These are phyloP conservation scores for Hoplias malabaricus DNA, from an alignment of 2,113 vertebrate species.

Conservation along the genomic window DNA sequence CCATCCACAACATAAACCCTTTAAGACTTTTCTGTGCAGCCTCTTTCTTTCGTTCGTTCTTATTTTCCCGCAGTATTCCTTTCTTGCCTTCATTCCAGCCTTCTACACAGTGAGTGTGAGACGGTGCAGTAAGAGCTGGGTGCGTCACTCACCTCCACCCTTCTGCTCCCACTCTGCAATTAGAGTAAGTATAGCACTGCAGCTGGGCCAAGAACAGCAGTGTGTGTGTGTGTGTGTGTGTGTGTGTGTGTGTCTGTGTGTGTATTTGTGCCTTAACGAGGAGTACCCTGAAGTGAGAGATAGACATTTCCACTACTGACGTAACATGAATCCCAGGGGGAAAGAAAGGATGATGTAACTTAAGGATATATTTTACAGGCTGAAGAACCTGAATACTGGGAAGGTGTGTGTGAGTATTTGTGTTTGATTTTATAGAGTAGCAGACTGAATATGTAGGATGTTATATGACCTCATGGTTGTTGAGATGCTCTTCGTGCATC, in stretches of 20 bases:
- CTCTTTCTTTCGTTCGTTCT: neutral
- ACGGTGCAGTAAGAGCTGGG: slow-evolving; percentile 26
- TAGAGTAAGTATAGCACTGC: slow-evolving; percentile 45
- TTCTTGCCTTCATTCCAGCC: slow-evolving; percentile 13
- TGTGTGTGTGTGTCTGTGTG: slow-evolving; percentile 12
- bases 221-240: slow-evolving; percentile 29
- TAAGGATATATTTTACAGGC: neutral
- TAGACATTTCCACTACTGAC: neutral
- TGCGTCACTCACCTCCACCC: slow-evolving; percentile 39
- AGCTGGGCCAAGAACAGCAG: slow-evolving; percentile 7
- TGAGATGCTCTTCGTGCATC: neutral
- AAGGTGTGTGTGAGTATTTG: neutral
- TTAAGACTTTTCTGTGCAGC: slow-evolving; percentile 26
- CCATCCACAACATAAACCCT: slow-evolving; percentile 20
- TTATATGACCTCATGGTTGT: neutral
- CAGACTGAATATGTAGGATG: neutral
- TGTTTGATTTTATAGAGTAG: neutral
- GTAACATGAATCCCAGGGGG: neutral
- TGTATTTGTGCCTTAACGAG: neutral
- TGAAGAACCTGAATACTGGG: neutral
- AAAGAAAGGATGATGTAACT: slow-evolving; percentile 3
- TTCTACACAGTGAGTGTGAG: neutral
- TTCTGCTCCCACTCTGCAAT: slow-evolving; percentile 33
- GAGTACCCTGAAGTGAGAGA: slow-evolving; percentile 12
- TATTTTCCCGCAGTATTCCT: neutral